Base-by-base conservation (phyloP, 2,797 vertebrate species). In the Hozukius guyotensis region DNA sequence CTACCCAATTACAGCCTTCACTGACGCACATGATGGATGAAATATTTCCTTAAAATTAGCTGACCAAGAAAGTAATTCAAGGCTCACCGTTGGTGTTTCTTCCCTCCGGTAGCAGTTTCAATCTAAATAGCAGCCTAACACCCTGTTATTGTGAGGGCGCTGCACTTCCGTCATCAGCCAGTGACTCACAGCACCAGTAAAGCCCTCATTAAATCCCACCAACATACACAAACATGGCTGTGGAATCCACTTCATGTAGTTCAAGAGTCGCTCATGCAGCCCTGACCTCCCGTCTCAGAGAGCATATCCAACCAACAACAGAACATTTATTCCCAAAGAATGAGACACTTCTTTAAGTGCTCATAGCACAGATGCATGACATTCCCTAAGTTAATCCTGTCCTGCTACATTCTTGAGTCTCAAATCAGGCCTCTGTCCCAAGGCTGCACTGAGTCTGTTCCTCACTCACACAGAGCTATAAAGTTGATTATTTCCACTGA, bases 151-250 rank as follows among this genome's bases (percentile, higher is more conserved):
- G 82, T 81, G 82, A 89, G 80, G 82, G 73, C 42, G 59, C 77
- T 80, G 81, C 79, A 82, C 84, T 81, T 87, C 84, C 69, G 73
- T 88, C 89, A 85, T 81, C 90, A 87, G 81, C 80, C 70, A 42
- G 75, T 91, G 91, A 93, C 87, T 89, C 85, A 91, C 63, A 84
- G 86, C 81, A 73, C 49, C 72, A 82, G 78, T 69, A 60, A 81
- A 81, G 77, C 83, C 36, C 49, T 91, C 87, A 89, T 93, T 92
- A 92, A 88, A 92, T 88, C 81, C 87, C 88, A 89, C 84, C 76
- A 85, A 86, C 85, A 79, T 80, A 90, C 82, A 92, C 84, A 93
- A 90, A 93, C 91, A 90, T 27, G 71, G 81, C 81, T 78, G 69
- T 82, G 85, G 89, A 91, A 90, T 87, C 74, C 56, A 75, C 63